Evolutionary conservation across 2,113 vertebrate genomes (phyloP), one percentile per base, ranked within the genome.

Genomic region (Meleagris gallopavo): DNA sequence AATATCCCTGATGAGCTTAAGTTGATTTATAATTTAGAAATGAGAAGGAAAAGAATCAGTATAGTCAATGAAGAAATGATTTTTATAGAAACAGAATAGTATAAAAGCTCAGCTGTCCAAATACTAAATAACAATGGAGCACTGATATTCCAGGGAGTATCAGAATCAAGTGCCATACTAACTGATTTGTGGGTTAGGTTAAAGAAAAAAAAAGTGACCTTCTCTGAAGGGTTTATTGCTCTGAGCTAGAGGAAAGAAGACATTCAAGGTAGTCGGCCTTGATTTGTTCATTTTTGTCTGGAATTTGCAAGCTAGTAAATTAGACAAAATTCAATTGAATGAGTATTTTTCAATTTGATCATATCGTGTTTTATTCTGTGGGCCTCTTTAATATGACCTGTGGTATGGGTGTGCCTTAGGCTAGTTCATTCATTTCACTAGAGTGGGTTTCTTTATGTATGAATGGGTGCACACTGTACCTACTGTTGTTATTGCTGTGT

Each of bases 1-100:
- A 98, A 98, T 97, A 97, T 96, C 95, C 92, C 97, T 98, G 97
- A 98, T 95, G 96, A 98, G 93, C 88, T 96, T 97, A 97, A 96
- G 97, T 96, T 98, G 86, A 98, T 98, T 97, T 97, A 83, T 97
- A 98, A 96, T 96, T 93, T 41, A 95, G 96, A 98, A 97, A 97
- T 97, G 60, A 96, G 97, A 79, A 93, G 16, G 96, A 96, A 97
- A 96, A 97, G 81, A 97, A 50, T 94, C 94, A 91, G 88, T 94
- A 95, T 95, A 97, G 97, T 97, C 95, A 96, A 97, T 71, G 95
- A 97, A 98, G 95, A 98, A 98, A 96, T 95, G 27, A 96, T 97
- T 98, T 98, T 98, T 98, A 97, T 92, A 97, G 97, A 97, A 97
- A 60, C 83, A 95, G 97, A 97, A 97, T 93, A 98, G 96, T 96